Evolutionary conservation across 2,888 invertebrate species (phyloP).

Genomic region (Lymantria monacha): DNA sequence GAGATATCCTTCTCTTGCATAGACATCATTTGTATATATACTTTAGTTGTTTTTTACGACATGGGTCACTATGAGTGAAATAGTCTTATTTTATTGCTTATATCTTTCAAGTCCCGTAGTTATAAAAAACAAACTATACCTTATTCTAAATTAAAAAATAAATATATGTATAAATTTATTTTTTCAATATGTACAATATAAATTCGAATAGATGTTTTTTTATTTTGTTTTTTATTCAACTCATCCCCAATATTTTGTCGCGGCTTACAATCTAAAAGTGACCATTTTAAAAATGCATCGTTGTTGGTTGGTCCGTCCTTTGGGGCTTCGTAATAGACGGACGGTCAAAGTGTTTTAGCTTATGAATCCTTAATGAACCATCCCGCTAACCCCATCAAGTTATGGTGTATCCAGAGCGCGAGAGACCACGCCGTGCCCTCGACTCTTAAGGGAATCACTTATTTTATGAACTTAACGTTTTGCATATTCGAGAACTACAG

Average conservation of each 20-base stretch:
- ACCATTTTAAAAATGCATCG: conserved; percentile 65
- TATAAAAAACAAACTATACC: too few relatives aligned
- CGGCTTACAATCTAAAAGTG: conserved; percentile 36
- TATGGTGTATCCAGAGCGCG: too few relatives aligned
- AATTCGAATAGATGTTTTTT: neutral
- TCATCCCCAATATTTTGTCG: conserved; percentile 12
- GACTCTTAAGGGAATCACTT: conserved; percentile 10
- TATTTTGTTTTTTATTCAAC: neutral
- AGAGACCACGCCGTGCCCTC: conserved; percentile 28
- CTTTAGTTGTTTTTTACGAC: too few relatives aligned
- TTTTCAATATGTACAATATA: conserved; percentile 2
- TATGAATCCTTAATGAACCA: conserved; percentile 71
- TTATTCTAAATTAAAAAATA: too few relatives aligned
- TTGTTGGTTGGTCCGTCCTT: conserved; percentile 34
- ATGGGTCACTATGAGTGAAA: too few relatives aligned
- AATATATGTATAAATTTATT: neutral
- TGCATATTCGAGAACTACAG: too few relatives aligned
- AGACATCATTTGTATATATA: too few relatives aligned
- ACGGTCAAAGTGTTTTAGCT: conserved; percentile 64
- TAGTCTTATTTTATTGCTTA: too few relatives aligned
- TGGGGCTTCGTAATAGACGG: conserved; percentile 56
- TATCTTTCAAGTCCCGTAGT: too few relatives aligned
- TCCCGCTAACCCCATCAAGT: conserved; percentile 55
- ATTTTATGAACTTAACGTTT: conserved; percentile 32
- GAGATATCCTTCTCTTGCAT: too few relatives aligned